Evolutionary conservation across 2,113 vertebrate species (phyloP), one percentile per base, ranked within the genome.

Genomic region (Columba livia): DNA sequence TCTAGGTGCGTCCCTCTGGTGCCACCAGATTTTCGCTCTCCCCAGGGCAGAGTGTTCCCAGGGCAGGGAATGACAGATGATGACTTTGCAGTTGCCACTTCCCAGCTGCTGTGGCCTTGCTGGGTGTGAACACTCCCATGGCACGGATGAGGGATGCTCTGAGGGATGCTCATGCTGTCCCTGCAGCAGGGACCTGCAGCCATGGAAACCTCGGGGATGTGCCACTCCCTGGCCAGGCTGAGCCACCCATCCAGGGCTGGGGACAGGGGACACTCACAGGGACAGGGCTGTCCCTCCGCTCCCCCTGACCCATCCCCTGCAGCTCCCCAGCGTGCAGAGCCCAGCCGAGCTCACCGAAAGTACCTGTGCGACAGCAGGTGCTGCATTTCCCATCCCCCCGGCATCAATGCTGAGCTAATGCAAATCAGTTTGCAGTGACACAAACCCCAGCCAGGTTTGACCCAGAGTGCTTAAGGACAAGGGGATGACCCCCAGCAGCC

Each of bases 11-110:
- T 56, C 88, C 75, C 69, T 88, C 34, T 19, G 31, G 70, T 34
- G 80, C 21, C 87, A 74, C 31, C 23, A 50, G 44, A 64, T 8
- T 15, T 44, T 20, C 40, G 15, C 9, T 18, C 18, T 64, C 36
- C 16, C 13, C 3, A 0, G 6, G 36, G 28, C 47, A 82, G 11
- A 34, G 86, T 0, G 38, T 14, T 42, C 53, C 71, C 80, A 34
- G 57, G 0, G 5, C 57, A 28, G 36, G 40, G 71, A 50, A 78
- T 1, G 1, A 10, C 0, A 0, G 69, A 25, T 7, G 53, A 56
- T 1, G 32, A 12, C 48, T 36, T 31, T 20, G 2, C 0, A 2
- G 58, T 73, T 60, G 70, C 48, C 31, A 5, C 80, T 51, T 38
- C 74, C 53, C 93, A 54, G 64, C 44, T 2, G 0, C 71, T 53